Percentiles rank a stretch among this genome's conserved stretches.
phyloP scores from a whole-genome alignment of 2,797 vertebrate species.

The Halcyon smyrnensis region DNA sequence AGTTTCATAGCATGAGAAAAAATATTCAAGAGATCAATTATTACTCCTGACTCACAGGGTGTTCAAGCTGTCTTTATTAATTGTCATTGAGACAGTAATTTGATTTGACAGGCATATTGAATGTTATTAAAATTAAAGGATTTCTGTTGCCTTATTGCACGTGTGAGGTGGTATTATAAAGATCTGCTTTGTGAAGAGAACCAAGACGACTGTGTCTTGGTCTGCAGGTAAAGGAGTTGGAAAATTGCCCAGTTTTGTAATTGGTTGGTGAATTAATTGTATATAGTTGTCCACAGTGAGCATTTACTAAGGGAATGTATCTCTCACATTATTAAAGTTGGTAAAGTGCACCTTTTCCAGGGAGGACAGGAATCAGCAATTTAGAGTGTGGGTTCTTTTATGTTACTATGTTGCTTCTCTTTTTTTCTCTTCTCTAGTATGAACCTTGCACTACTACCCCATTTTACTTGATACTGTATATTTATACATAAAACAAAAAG shows the following conservation, averaged over 20 bases:
- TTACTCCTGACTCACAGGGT: conserved; percentile 12
- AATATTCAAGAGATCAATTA: conserved; percentile 40
- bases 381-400: not conserved
- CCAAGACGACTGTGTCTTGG: not conserved
- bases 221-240: conserved; percentile 28
- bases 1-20: not conserved
- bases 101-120: conserved; percentile 64
- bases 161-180: not conserved
- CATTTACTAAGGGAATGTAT: not conserved
- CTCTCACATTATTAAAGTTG: not conserved
- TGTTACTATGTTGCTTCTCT: not conserved
- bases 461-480: not conserved
- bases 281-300: not conserved
- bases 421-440: not conserved
- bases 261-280: conserved; percentile 36
- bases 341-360: not conserved
- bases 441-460: not conserved
- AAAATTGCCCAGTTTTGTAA: conserved; percentile 37
- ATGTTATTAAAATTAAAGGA: conserved; percentile 49
- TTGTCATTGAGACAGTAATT: conserved; percentile 56
- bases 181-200: not conserved
- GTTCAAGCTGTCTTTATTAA: conserved; percentile 50
- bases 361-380: not conserved
- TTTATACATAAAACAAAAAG: not conserved
- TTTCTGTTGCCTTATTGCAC: conserved; percentile 25